Percentiles rank a stretch among this genome's conserved stretches.
Conservation (phyloP, 2,888 invertebrate species). For the Taphrorychus bicolor region DNA sequence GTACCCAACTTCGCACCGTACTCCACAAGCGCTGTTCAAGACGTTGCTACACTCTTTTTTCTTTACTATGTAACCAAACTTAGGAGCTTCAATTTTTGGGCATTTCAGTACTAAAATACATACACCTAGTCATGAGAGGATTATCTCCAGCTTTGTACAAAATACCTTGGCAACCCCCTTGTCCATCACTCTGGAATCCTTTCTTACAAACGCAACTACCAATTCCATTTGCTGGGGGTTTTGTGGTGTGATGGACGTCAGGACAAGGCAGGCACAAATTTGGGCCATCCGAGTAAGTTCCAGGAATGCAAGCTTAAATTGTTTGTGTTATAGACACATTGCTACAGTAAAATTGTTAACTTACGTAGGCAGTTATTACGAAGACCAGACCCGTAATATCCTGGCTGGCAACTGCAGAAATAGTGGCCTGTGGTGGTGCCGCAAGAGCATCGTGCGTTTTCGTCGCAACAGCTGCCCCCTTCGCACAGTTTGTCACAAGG, state of each 20-base stretch:
- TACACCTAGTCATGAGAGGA: slow-evolving; percentile 63
- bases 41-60: slow-evolving; percentile 67
- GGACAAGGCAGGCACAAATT: slow-evolving; percentile 65
- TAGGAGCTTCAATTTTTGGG: slow-evolving; percentile 65
- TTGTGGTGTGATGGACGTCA: slow-evolving; percentile 68
- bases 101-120: slow-evolving; percentile 64
- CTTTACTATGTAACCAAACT: slow-evolving; percentile 73
- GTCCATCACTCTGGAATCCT: slow-evolving; percentile 64
- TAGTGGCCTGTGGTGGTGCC: slow-evolving; percentile 73
- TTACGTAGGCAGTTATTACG: slow-evolving; percentile 67
- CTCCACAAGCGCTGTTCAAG: slow-evolving; percentile 74
- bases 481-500: slow-evolving; percentile 66
- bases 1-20: slow-evolving; percentile 72
- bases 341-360: too few species aligned
- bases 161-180: slow-evolving; percentile 64
- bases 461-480: slow-evolving; percentile 65
- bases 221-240: slow-evolving; percentile 64
- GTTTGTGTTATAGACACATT: not conserved
- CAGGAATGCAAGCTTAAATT: slow-evolving; percentile 68
- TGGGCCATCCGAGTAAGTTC: slow-evolving; percentile 69
- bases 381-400: slow-evolving; percentile 71
- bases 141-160: not conserved
- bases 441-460: slow-evolving; percentile 69
- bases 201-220: slow-evolving; percentile 68
- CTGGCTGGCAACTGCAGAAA: slow-evolving; percentile 70